Evolutionary conservation across 2,113 vertebrate genomes (phyloP).

Genomic region (Cyprinus carpio): DNA sequence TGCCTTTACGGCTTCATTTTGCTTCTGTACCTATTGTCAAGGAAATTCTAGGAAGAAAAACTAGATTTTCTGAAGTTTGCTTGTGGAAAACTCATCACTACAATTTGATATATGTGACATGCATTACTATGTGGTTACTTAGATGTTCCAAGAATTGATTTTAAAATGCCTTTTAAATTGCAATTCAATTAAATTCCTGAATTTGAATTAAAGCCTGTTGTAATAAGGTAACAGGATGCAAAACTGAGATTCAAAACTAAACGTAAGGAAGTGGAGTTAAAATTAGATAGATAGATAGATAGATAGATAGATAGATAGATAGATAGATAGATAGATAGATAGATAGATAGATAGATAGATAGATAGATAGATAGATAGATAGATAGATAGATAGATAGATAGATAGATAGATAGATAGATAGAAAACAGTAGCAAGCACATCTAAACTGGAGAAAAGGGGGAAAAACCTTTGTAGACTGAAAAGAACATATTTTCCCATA

Average conservation of each 20-base stretch:
- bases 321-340: neutral
- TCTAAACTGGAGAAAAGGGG: neutral
- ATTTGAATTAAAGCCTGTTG: neutral
- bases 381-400: neutral
- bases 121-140: neutral
- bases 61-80: neutral
- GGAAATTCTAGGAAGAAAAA: slow-evolving; percentile 8
- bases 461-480: neutral
- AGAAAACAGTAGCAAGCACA: no score
- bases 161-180: neutral
- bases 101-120: neutral
- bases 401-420: neutral
- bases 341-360: neutral
- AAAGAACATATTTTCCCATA: neutral
- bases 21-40: neutral
- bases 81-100: neutral
- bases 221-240: neutral
- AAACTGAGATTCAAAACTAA: neutral
- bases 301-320: neutral
- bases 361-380: neutral
- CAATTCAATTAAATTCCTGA: neutral
- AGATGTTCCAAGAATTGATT: neutral
- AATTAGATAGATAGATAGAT: neutral
- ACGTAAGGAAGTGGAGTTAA: neutral
- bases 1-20: neutral